Evolutionary conservation across 1,140 invertebrate genomes (phyloP).

Genomic region (Eueides isabella): DNA sequence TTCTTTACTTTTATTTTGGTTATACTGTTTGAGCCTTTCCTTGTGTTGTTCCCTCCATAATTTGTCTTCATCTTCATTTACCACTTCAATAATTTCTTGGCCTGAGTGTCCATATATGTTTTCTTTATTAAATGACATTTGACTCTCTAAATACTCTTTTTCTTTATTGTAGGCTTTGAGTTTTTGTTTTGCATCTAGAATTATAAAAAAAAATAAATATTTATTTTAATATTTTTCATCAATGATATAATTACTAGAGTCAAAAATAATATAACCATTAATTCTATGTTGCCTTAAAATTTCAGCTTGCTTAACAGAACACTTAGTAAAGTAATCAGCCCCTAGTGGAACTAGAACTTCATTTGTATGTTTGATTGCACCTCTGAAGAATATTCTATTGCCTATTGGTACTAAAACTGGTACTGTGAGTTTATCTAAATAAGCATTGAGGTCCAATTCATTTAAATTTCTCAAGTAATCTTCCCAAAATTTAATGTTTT

Average conservation of each 20-base stretch:
- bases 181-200: constrained; percentile 81
- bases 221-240: not conserved
- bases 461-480: constrained; percentile 65
- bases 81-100: constrained; percentile 84
- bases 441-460: constrained; percentile 59
- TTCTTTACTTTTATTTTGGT: constrained; percentile 52
- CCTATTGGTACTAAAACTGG: constrained; percentile 86
- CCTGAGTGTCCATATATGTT: constrained; percentile 65
- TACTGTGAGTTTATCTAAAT: constrained; percentile 71
- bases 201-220: constrained; percentile 31
- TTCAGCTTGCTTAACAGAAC: constrained; percentile 85
- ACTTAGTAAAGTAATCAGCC: constrained; percentile 89
- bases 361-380: constrained; percentile 88
- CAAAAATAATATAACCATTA: constrained; percentile 66
- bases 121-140: constrained; percentile 74
- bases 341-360: constrained; percentile 88
- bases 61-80: constrained; percentile 83
- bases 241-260: not conserved
- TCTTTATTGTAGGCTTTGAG: constrained; percentile 80
- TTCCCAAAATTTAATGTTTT: constrained; percentile 66
- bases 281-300: constrained; percentile 85
- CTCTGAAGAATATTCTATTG: constrained; percentile 86
- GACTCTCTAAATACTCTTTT: constrained; percentile 78
- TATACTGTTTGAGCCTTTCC: constrained; percentile 64
- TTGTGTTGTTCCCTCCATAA: constrained; percentile 79